Percentiles rank a stretch among this genome's conserved stretches.
Conservation (phyloP, 2,113 vertebrate species). For the Macheiramphus alcinus region DNA sequence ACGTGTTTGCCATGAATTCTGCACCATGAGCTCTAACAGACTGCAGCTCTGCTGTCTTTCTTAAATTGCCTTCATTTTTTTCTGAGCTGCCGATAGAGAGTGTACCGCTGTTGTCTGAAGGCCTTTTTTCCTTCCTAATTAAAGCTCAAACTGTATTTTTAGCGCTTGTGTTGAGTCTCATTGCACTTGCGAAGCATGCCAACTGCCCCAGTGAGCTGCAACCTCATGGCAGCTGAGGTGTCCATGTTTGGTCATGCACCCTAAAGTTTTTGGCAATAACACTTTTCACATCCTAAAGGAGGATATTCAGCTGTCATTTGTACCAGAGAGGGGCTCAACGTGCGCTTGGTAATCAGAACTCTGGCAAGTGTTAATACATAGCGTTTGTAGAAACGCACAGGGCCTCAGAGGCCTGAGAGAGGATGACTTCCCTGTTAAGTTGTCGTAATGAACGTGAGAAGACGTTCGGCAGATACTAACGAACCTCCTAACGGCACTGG, state of each 20-base stretch:
- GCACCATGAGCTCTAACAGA: background rate
- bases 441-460: background rate
- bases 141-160: constrained; percentile 2
- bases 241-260: constrained; percentile 52
- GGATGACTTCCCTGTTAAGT: background rate
- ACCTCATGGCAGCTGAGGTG: background rate
- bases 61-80: background rate
- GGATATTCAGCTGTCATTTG: background rate
- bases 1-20: background rate
- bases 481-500: background rate
- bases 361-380: background rate
- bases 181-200: background rate
- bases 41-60: background rate
- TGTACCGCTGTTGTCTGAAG: background rate
- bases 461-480: accelerated
- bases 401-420: background rate
- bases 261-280: constrained; percentile 23
- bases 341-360: background rate
- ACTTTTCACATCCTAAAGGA: background rate
- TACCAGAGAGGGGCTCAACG: background rate
- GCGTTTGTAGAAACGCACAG: background rate
- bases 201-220: background rate
- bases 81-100: background rate
- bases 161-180: background rate
- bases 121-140: background rate